Conservation (phyloP, 2,113 vertebrate species). For the Reinhardtius hippoglossoides region DNA sequence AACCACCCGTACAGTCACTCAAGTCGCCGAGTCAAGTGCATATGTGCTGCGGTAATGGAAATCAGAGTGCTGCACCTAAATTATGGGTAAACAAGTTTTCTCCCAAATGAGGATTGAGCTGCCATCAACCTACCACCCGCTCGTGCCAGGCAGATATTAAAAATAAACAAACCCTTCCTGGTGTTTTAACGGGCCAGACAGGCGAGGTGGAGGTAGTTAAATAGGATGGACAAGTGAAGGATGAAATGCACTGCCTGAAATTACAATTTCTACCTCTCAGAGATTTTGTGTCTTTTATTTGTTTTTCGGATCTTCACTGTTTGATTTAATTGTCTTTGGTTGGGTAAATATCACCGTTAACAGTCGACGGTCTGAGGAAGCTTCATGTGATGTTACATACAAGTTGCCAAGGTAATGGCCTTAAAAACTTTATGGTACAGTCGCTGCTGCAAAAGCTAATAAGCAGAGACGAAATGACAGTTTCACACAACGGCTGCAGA, state of each 20-base stretch:
- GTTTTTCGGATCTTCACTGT: neutral
- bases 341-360: neutral
- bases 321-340: neutral
- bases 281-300: neutral
- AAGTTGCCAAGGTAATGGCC: neutral
- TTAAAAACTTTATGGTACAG: neutral
- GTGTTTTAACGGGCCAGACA: neutral
- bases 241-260: neutral
- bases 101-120: constrained; percentile 6
- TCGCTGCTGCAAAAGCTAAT: neutral
- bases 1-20: constrained; percentile 55
- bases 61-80: neutral
- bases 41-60: neutral
- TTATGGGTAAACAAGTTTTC: neutral
- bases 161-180: constrained; percentile 26
- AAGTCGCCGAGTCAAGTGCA: constrained; percentile 9
- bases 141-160: constrained; percentile 14
- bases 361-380: neutral
- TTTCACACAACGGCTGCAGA: neutral
- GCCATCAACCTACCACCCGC: neutral
- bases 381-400: neutral
- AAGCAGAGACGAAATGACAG: neutral
- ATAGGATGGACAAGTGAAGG: neutral
- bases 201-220: neutral
- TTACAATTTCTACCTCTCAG: neutral